Percentiles rank a stretch among this genome's conserved stretches.
Evolutionary conservation across 1,140 invertebrate species (phyloP).

Genomic region (Pectinophora gossypiella): DNA sequence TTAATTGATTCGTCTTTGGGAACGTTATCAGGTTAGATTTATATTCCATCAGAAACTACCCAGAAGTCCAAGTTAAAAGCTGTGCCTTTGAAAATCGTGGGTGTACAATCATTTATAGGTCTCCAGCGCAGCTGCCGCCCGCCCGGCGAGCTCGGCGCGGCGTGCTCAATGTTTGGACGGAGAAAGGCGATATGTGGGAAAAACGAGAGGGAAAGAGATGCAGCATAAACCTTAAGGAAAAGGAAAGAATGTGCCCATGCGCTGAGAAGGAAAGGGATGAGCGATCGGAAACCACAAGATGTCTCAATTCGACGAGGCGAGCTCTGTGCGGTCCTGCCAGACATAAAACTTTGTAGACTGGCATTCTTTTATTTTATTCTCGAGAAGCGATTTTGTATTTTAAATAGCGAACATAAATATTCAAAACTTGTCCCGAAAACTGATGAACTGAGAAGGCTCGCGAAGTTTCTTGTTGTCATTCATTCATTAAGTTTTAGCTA

Average conservation of each 20-base stretch:
- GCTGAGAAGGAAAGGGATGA: conserved; percentile 48
- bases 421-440: too few relatives aligned
- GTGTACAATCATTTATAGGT: conserved; percentile 67
- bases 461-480: too few relatives aligned
- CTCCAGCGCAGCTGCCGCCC: conserved; percentile 66
- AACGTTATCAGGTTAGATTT: background rate
- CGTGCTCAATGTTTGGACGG: conserved; percentile 71
- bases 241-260: conserved; percentile 44
- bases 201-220: conserved; percentile 51
- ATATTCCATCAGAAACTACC: conserved; percentile 13
- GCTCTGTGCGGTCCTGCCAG: conserved; percentile 65
- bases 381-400: conserved; percentile 23
- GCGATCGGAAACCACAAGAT: conserved; percentile 73
- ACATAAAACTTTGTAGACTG: conserved; percentile 63
- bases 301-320: conserved; percentile 71
- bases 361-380: conserved; percentile 49
- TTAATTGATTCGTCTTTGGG: background rate
- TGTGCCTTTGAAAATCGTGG: conserved; percentile 50
- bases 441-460: too few relatives aligned
- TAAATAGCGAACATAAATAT: conserved; percentile 9
- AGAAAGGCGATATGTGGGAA: conserved; percentile 60
- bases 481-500: too few relatives aligned
- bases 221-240: conserved; percentile 52
- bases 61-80: conserved; percentile 23
- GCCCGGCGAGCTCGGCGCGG: conserved; percentile 35